Base-by-base conservation (phyloP, 2,113 vertebrate genomes). In the Otolemur garnettii region DNA sequence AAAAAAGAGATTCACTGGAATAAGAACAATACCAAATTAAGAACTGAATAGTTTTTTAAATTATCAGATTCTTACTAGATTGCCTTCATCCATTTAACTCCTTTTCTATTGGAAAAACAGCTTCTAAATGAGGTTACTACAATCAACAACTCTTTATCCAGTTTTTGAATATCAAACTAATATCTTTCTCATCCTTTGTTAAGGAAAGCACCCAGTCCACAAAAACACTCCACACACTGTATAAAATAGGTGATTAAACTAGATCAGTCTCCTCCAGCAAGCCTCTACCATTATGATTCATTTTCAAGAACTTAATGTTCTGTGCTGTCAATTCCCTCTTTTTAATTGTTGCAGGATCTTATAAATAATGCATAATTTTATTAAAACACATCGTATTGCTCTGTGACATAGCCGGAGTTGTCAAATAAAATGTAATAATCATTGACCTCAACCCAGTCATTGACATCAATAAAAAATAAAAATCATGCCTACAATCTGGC, bases 331-430 rank as follows among this genome's bases (percentile, higher is more conserved):
- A 86, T 95, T 87, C 35, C 21, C 80, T 81, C 79, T 96, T 82
- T 97, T 97, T 98, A 98, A 97, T 97, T 98, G 96, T 94, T 93
- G 91, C 24, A 97, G 93, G 68, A 74, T 86, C 96, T 98, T 93
- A 98, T 98, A 97, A 97, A 98, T 98, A 98, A 98, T 98, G 92
- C 57, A 98, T 95, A 45, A 50, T 93, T 94, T 96, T 95, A 97
- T 94, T 93, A 96, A 80, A 96, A 45, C 75, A 92, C 64, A 97
- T 92, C 89, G 80, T 84, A 77, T 30, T 68, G 95, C 64, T 71
- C 91, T 84, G 75, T 83, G 90, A 98, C 91, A 74, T 33, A 97
- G 94, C 38, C 45, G 21, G 35, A 12, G 2, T 57, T 92, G 85
- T 92, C 91, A 95, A 92, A 93, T 86, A 66, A 79, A 97, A 74